Evolutionary conservation across 2,888 invertebrate genomes (phyloP), one percentile per base, ranked within the genome.

Genomic region (Acleris cristana): DNA sequence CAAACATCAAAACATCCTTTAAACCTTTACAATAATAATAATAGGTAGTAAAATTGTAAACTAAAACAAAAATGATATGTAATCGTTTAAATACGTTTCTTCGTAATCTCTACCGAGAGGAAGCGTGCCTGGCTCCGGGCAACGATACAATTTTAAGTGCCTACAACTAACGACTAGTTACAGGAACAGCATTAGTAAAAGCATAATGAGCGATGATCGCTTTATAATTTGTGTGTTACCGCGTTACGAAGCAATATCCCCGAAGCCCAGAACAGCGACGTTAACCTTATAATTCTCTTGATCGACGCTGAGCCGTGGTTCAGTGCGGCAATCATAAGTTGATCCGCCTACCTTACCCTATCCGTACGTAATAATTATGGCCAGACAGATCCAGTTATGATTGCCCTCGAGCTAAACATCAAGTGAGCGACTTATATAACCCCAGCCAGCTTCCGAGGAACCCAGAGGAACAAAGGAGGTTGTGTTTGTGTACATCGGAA

Each of bases 391-490:
- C 40, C 12, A 40, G 40, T 40, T 40, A 40, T 18, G 49, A 49
- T 57, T 51, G 34, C 34, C 44, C 57, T 44, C 34, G 23, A 14
- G 40, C 40, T 14, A 40, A 40, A 14, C 40, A 40, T 40, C 14
- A 14, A 40, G 40, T 14, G 40, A 40, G 40, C 40, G 40, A 40
- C 23, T 57, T 49, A 45, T 45, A 57, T 62, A 56, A 51, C 52
- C 57, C 62, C 56, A 53, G 26, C 23, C 53, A 48, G 67, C 66
- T 67, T 67, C 67, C 57, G 52, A 40, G 48, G 53, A 67, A 63
- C 51, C 23, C 19, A n/a, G 49, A 30, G 51, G 64, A 52, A 66
- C 67, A 67, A 67, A 63, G 57, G 53, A 23, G 45, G 30, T 34
- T 16, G 30, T 54, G 48, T 48, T n/a, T 18, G 7, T 45, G 8